Evolutionary conservation across 1,140 invertebrate species (phyloP).

Genomic region (Venturia canescens): DNA sequence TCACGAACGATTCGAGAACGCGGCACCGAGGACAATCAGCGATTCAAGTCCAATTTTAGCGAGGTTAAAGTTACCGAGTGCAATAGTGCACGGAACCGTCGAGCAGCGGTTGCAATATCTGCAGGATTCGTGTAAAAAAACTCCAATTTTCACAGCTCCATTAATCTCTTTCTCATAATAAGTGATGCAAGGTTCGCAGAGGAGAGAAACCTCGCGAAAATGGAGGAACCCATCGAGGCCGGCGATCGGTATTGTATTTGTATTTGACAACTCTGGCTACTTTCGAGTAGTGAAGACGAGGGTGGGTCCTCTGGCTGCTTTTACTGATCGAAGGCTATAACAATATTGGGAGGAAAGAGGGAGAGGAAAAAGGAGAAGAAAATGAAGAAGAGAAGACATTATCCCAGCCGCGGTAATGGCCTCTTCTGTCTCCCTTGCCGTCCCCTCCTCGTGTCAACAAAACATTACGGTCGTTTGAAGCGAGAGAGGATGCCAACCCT

Average conservation of each 20-base stretch:
- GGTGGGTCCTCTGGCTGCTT: not conserved
- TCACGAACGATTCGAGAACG: too few species aligned
- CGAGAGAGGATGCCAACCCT: constrained; percentile 52
- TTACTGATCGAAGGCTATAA: not conserved
- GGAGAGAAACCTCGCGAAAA: not conserved
- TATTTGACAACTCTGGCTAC: not conserved
- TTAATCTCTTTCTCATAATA: too few species aligned
- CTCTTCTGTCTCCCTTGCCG: constrained; percentile 46
- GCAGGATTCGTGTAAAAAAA: too few species aligned
- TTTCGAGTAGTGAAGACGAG: not conserved
- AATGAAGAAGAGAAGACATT: not conserved
- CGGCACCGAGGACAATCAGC: too few species aligned
- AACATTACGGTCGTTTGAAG: constrained; percentile 65
- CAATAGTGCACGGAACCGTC: too few species aligned
- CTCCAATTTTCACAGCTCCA: too few species aligned
- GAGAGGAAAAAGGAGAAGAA: constrained; percentile 2
- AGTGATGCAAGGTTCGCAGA: too few species aligned
- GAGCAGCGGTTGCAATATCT: too few species aligned
- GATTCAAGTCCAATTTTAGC: too few species aligned
- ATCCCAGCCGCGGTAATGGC: constrained; percentile 64
- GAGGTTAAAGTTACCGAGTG: too few species aligned
- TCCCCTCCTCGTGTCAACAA: constrained; percentile 69
- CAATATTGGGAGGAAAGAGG: constrained; percentile 1
- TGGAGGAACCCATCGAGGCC: not conserved
- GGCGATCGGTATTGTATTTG: too few species aligned